A percentile compares a stretch with the other conserved stretches of the same genome.
Conservation (phyloP, 2,113 vertebrate species). For the Boulengeromyrus knoepffleri region DNA sequence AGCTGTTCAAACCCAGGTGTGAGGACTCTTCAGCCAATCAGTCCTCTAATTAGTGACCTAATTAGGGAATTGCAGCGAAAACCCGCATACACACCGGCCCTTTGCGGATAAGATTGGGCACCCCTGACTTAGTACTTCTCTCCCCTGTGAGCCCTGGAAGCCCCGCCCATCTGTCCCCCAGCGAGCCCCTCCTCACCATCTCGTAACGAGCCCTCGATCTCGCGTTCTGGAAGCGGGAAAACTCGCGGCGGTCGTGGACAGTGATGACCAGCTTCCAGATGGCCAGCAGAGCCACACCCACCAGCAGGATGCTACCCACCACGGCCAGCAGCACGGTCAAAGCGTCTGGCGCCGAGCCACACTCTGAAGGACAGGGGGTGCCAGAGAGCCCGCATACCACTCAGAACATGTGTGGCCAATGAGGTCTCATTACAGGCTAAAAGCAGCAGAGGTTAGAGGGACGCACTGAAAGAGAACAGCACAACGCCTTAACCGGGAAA, state of each 20-base stretch:
- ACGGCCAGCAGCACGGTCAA: constrained; percentile 77
- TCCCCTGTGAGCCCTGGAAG: not conserved
- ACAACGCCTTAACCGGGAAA: not conserved
- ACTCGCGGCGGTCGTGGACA: constrained; percentile 84
- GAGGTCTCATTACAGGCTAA: not conserved
- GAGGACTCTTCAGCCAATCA: no score
- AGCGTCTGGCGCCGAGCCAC: constrained; percentile 65
- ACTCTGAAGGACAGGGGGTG: constrained; percentile 57
- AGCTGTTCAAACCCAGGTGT: no score
- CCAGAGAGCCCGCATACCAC: not conserved
- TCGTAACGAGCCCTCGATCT: constrained; percentile 85
- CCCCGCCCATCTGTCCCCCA: not conserved
- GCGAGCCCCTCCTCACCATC: constrained; percentile 64
- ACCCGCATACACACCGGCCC: no score
- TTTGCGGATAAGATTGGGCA: no score
- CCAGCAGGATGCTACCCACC: constrained; percentile 79
- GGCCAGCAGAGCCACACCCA: constrained; percentile 76
- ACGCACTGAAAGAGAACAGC: not conserved
- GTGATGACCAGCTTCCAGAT: constrained; percentile 92
- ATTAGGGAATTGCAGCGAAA: no score
- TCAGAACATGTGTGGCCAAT: not conserved
- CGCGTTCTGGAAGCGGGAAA: constrained; percentile 84
- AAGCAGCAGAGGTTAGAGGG: not conserved
- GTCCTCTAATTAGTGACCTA: no score
- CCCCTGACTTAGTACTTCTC: not conserved